phyloP scores from a whole-genome alignment of 2,797 vertebrate species.

The Falco concolor region DNA sequence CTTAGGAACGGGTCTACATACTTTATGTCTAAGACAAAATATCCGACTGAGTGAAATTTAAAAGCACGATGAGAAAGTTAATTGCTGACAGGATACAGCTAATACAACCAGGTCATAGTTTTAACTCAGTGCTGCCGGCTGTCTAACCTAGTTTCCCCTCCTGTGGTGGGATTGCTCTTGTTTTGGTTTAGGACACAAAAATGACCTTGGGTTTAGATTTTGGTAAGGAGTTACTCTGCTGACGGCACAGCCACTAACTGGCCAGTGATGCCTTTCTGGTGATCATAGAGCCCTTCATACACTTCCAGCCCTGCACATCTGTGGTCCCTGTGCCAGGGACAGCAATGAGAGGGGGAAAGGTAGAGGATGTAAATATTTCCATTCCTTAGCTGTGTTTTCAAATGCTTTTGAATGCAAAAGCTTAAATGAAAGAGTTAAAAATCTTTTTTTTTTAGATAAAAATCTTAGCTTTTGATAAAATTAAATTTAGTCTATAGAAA shows the following conservation, averaged over 20 bases:
- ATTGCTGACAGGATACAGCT: neutral
- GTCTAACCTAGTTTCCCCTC: neutral
- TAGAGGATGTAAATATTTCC: neutral
- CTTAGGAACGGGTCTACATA: neutral
- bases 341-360: neutral
- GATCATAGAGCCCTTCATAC: fast-evolving
- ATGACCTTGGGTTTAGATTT: neutral
- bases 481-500: neutral
- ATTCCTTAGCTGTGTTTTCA: neutral
- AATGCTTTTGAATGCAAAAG: neutral
- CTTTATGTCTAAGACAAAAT: neutral
- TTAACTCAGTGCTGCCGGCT: neutral
- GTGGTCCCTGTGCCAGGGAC: neutral
- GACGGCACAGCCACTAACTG: neutral
- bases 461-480: fast-evolving
- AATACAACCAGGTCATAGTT: neutral
- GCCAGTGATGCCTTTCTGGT: neutral
- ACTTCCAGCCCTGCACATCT: neutral
- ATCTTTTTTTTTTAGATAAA: neutral
- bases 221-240: neutral
- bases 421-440: neutral
- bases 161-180: neutral
- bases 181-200: neutral
- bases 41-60: neutral
- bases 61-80: neutral